Evolutionary conservation across 2,113 vertebrate species (phyloP), one percentile per base, ranked within the genome.

Genomic region (Rhinopomastus cyanomelas): DNA sequence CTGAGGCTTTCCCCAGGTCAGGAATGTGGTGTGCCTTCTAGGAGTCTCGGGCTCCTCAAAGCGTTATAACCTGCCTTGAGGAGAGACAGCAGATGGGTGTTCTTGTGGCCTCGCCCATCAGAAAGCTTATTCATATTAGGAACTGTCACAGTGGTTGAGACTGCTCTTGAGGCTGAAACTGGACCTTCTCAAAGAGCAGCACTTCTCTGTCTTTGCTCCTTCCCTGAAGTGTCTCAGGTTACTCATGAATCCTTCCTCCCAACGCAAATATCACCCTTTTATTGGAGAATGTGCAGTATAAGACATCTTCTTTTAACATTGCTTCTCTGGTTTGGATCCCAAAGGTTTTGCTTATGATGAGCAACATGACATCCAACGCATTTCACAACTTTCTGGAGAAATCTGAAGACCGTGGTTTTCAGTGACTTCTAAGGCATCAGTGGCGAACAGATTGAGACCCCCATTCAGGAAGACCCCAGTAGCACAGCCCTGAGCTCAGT

Each of bases 371-470:
- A 90, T 87, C 81, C 42, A 87, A 90, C 94, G 75, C 22, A 55
- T 59, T 88, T 94, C 88, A 78, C 69, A 81, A 90, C 83, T 90
- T 95, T 57, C 81, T 86, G 81, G 61, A 86, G 86, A 91, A 93
- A 88, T 88, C 3, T 91, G 69, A 88, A 92, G 85, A 52, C 92
- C 91, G 46, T 81, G 65, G 78, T 94, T 92, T 91, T 88, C 55
- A 13, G 65, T 61, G 82, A 42, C 83, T 88, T 83, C 61, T 85
- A 86, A 42, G 68, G 57, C 76, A 90, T 32, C 51, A 57, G 36
- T 68, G 69, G 3, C 49, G 75, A 71, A 71, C n/a, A 87, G 56
- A 79, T 12, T 44, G 65, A 72, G 57, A 90, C 49, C 53, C 30
- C 8, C 0, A 3, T 49, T 84, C 61, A 48, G 59, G 39, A n/a